A percentile compares a stretch with the other conserved stretches of the same genome.
phyloP scores from a whole-genome alignment of 2,888 invertebrate species.

The Dynastes tityus region DNA sequence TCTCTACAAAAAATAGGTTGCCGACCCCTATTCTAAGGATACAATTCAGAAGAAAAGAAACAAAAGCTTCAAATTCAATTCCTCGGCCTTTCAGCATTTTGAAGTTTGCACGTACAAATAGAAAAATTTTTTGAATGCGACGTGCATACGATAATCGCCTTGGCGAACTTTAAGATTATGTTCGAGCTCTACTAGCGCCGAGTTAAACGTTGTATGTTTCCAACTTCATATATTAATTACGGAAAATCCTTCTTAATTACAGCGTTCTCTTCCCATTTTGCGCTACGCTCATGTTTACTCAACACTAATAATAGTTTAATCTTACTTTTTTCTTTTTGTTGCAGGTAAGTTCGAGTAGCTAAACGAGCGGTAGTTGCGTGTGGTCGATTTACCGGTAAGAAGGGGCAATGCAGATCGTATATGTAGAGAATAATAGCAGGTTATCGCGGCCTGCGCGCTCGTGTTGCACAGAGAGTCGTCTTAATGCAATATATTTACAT shows the following conservation, averaged over 20 bases:
- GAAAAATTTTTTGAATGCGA: too few species aligned
- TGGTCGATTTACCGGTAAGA: constrained; percentile 33
- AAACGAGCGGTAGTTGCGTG: constrained; percentile 8
- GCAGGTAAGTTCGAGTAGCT: constrained; percentile 40
- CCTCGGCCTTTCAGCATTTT: too few species aligned
- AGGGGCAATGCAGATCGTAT: constrained; percentile 30
- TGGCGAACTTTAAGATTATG: too few species aligned
- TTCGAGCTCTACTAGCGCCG: too few species aligned
- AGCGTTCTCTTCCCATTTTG: not conserved
- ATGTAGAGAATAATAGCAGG: not conserved
- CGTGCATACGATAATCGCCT: too few species aligned
- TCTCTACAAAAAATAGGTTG: too few species aligned
- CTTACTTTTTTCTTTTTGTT: constrained; percentile 21
- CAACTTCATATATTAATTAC: constrained; percentile 4
- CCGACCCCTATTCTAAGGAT: too few species aligned
- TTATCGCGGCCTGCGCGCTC: constrained; percentile 9
- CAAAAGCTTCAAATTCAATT: too few species aligned
- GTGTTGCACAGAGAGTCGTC: constrained; percentile 29
- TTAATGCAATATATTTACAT: constrained; percentile 48
- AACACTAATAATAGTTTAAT: constrained; percentile 6
- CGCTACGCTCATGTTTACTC: constrained; percentile 4
- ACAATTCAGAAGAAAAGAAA: too few species aligned
- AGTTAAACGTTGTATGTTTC: not conserved
- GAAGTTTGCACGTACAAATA: too few species aligned
- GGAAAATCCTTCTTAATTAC: constrained; percentile 12